These are phyloP conservation scores for Nesogale talazaci DNA, from an alignment of 2,113 vertebrate species.

Conservation along the genomic window DNA sequence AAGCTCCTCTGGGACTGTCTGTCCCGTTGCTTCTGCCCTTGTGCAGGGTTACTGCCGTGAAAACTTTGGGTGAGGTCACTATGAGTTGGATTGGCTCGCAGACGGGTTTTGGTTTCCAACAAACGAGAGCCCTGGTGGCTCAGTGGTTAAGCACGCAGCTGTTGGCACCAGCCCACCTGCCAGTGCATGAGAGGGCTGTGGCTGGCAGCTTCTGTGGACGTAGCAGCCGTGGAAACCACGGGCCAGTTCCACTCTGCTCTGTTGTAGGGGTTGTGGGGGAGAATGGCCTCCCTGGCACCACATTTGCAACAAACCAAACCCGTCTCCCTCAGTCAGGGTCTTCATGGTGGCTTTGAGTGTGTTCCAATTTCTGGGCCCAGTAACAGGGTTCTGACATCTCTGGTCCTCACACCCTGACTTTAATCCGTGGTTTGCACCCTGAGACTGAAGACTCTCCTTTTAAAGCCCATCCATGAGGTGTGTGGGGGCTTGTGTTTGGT, in stretches of 20 bases:
- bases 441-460: neutral
- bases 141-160: neutral
- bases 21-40: no score
- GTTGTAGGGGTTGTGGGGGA: neutral
- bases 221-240: neutral
- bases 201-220: neutral
- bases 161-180: neutral
- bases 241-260: neutral
- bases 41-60: no score
- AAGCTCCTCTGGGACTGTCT: no score
- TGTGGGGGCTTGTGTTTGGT: neutral
- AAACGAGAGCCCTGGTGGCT: neutral
- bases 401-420: neutral
- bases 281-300: neutral
- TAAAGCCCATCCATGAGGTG: neutral
- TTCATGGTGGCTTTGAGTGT: neutral
- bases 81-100: no score
- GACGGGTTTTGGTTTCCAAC: neutral
- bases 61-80: no score
- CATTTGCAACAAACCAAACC: neutral
- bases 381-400: neutral
- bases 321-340: neutral
- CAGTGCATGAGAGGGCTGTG: neutral
- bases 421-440: neutral
- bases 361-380: neutral